Evolutionary conservation across 2,113 vertebrate genomes (phyloP), one percentile per base, ranked within the genome.

Genomic region (Stomatorhinus ivindoensis): DNA sequence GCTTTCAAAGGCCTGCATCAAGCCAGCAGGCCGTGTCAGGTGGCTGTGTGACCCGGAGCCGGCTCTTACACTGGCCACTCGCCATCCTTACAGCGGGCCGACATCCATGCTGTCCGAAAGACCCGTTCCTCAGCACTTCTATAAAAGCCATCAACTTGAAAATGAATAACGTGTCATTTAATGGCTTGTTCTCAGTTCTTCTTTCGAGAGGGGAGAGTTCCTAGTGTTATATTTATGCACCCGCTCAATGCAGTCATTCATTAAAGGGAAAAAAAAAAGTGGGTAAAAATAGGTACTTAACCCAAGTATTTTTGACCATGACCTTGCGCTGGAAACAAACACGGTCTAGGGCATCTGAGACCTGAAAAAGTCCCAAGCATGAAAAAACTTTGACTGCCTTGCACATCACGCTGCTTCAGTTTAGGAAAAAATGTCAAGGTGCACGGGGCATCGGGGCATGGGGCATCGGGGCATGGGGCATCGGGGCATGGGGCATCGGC

Each of bases 111-210:
- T 19, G 35, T 42, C 35, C 15, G 4, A 35, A 80, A 19, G 35
- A 19, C 35, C 73, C 13, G 6, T 17, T 19, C 31, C 19, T 15
- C 65, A 73, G 65, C 11, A 13, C 65, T 73, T 19, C 69, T 39
- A 35, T 39, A 76, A 15, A 80, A 19, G 4, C 15, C 73, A 19
- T 11, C 61, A 31, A 69, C 61, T 10, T 65, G 27, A 65, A 65
- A 27, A 83, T 46, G 42, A 46, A 47, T 46, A 80, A 47, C 47
- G 42, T n/a, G 3, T 44, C 82, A 24, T 84, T 84, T 84, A 84
- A 9, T 47, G 47, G 15, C 24, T 46, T 84, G 19, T 21, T 87
- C 27, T 87, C 85, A 87, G 85, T 87, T 87, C 85, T 87, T 87
- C 50, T 87, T 53, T 87, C 31, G 55, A 27, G 50, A 35, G 11